Evolutionary conservation across 1,140 invertebrate genomes (phyloP).

Genomic region (Drosophila triauraria): DNA sequence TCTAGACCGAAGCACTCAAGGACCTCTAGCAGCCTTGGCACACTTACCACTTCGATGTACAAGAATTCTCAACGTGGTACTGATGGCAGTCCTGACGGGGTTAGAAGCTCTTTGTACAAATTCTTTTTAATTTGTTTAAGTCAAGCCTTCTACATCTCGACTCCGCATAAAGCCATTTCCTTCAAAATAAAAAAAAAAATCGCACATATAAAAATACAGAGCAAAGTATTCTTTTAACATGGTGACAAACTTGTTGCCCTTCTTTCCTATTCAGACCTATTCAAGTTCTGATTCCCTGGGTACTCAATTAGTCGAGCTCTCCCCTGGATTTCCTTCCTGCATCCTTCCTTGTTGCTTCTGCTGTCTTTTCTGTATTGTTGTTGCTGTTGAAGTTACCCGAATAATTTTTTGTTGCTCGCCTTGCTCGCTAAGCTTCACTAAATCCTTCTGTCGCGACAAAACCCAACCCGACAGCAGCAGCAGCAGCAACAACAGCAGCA

Average conservation of each 20-base stretch:
- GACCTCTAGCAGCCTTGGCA: too few species aligned
- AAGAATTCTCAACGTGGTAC: background rate
- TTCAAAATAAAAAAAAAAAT: too few species aligned
- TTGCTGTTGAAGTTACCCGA: slow-evolving; percentile 19
- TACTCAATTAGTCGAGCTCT: slow-evolving; percentile 23
- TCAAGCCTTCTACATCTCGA: too few species aligned
- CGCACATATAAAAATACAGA: too few species aligned
- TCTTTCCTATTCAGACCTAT: background rate
- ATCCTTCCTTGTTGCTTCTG: slow-evolving; percentile 5
- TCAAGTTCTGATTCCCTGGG: background rate
- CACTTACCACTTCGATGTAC: too few species aligned
- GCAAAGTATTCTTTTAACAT: background rate
- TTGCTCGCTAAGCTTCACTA: slow-evolving; percentile 66
- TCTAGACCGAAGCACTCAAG: too few species aligned
- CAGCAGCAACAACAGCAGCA: slow-evolving; percentile 36
- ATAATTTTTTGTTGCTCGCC: slow-evolving; percentile 51
- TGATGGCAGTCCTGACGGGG: background rate
- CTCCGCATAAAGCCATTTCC: too few species aligned
- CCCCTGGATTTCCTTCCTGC: slow-evolving; percentile 23
- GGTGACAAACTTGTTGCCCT: too few species aligned
- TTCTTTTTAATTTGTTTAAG: too few species aligned
- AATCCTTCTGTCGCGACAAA: slow-evolving; percentile 71
- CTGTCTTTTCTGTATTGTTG: slow-evolving; percentile 2
- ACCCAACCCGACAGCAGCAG: slow-evolving; percentile 41
- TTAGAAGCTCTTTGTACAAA: background rate